Evolutionary conservation across 2,797 vertebrate species (phyloP), one percentile per base, ranked within the genome.

Genomic region (Girardinus metallicus): DNA sequence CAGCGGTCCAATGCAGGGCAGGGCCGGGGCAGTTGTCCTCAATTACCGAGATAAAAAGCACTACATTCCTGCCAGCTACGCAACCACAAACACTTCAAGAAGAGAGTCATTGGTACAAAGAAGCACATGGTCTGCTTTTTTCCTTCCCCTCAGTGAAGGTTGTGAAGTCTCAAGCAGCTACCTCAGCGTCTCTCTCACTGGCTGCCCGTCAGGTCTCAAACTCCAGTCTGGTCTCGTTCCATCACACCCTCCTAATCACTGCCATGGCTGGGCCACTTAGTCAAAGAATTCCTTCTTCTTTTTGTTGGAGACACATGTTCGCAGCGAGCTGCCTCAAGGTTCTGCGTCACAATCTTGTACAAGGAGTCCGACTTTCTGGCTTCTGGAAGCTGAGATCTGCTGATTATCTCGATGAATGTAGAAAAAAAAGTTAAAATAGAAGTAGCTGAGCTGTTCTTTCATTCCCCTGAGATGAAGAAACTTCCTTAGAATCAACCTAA

Each of bases 11-110:
- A 93, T 90, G 88, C 84, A 89, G 87, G 87, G 87, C 89, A 83
- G 85, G 82, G 86, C 83, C n/a, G 73, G 78, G 91, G 79, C 5
- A 84, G 93, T 96, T 95, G 91, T 90, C 96, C 95, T 96, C 94
- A 96, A 87, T 93, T 94, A 96, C 86, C 80, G 85, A 18, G 41
- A 93, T 91, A 78, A 93, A 94, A 92, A 92, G 75, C 87, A 60
- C 85, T 92, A 80, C 87, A 89, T 93, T 84, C 84, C 77, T 43
- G 55, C 85, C 79, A 80, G 87, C 85, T 83, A 82, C 81, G 85
- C 70, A 85, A 68, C 66, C 60, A 49, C 16, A 23, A 73, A 73
- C 85, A 74, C 77, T 81, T 87, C 78, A 74, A 83, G 73, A 80
- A 57, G 86, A 92, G 78, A 89, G 81, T 78, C 83, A 51, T 64